Evolutionary conservation across 2,113 vertebrate genomes (phyloP), one percentile per base, ranked within the genome.

Genomic region (Cygnus buccinator): DNA sequence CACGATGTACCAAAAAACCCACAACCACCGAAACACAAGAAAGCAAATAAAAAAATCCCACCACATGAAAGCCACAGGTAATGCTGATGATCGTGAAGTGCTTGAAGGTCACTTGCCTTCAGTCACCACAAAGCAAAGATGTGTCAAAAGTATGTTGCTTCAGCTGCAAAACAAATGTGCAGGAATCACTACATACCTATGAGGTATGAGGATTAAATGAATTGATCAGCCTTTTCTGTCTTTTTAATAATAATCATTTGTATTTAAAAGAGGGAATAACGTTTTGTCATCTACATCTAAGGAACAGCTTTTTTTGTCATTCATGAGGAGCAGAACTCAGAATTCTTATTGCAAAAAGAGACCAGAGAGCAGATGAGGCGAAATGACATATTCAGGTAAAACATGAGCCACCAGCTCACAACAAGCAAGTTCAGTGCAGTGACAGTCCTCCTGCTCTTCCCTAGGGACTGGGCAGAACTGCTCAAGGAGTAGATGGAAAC

Each of bases 361-460:
- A 52, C 35, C 76, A 68, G 68, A 88, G 88, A 92, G 80, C 88
- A 95, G 76, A 54, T 1, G 5, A 84, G 52, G 62, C 11, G 10
- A 84, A 70, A 28, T 65, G 83, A 92, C 79, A 92, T 70, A 84
- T 50, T 89, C 4, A 37, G 86, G 92, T 87, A 81, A 78, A 94
- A 92, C 87, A 88, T 1, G 78, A 95, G 90, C 78, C 92, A 79
- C 41, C 52, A 48, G 62, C 71, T 96, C 62, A 61, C 70, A 89
- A 78, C 70, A 82, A 92, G 85, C 8, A 8, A 88, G 79, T 88
- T 91, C 82, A 78, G 75, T 63, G 75, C 3, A 0, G 0, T 95
- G 91, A 89, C 81, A 79, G 80, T 67, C 74, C 84, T 65, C 66
- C 81, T 85, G 72, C 61, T 78, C 46, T 72, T 92, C 96, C 84